Base-by-base conservation (phyloP, 2,113 vertebrate genomes). In the Onychostruthus taczanowskii region DNA sequence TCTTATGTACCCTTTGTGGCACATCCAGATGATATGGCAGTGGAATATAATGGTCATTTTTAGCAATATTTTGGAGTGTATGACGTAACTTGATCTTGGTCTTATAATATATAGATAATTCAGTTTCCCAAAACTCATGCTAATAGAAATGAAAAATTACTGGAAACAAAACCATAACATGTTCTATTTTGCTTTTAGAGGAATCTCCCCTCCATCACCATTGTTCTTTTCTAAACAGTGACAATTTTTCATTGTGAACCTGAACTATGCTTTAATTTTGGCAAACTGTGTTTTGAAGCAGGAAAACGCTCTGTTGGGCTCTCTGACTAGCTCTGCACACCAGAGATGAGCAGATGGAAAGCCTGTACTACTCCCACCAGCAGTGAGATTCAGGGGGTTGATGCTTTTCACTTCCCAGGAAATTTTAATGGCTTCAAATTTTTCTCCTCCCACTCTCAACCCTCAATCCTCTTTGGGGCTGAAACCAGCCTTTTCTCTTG, bases 291-390 rank as follows among this genome's bases (percentile, higher is more conserved):
- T 59, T 93, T 90, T 75, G 52, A 67, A 74, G 73, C 8, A 81
- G 33, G 26, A 50, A 76, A 79, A 56, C 3, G 19, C 16, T 67
- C 35, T 59, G 14, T 43, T 78, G 50, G 58, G 55, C 31, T 58
- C 44, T 69, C 19, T 80, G n/a, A 74, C 35, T 63, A 67, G 21
- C 33, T 90, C 50, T 80, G 49, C 68, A 58, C 21, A 39, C 35
- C 62, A 35, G 43, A 89, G 28, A 56, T 66, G 78, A 95, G 75
- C 94, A 95, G 94, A 96, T 92, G 94, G 87, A 93, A 93, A 93
- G 56, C 53, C 87, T 91, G 52, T 87, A 47, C 41, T 72, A 79
- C 90, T 90, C 94, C 90, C 79, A 96, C 84, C 53, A 87, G 41
- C 58, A 96, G 17, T 2, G 16, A 93, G 82, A 85, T 85, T 87